Evolutionary conservation across 1,140 invertebrate species (phyloP).

Genomic region (Schlechtendalia chinensis): DNA sequence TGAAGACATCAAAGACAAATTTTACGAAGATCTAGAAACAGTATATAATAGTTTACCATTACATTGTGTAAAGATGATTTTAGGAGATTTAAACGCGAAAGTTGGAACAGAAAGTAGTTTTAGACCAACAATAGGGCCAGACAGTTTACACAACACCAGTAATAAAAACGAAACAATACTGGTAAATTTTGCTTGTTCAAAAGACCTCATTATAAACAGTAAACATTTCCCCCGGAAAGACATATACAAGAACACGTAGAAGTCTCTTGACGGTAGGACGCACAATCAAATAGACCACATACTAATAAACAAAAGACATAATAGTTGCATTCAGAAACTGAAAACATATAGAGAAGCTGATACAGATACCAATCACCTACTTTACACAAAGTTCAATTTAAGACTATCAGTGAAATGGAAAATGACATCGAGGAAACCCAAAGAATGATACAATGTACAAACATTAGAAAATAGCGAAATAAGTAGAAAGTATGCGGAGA

Average conservation of each 20-base stretch:
- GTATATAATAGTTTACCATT: no score
- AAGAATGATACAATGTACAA: constrained; percentile 13
- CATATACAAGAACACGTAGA: constrained; percentile 53
- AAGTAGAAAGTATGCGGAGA: constrained; percentile 6
- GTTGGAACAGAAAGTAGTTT: no score
- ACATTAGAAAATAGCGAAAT: constrained; percentile 16
- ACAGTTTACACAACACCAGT: constrained; percentile 53
- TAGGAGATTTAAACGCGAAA: no score
- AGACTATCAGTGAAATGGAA: constrained; percentile 24
- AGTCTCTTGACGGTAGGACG: constrained; percentile 50
- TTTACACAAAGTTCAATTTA: constrained; percentile 39
- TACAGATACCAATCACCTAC: constrained; percentile 50
- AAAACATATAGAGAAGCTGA: constrained; percentile 53
- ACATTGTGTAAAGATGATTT: no score
- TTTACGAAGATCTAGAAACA: no score
- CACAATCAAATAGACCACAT: constrained; percentile 52
- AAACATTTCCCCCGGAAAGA: no score
- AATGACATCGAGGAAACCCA: not conserved
- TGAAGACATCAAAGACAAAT: no score
- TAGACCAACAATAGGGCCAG: constrained; percentile 53
- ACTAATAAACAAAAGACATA: no score
- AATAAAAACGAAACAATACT: constrained; percentile 52
- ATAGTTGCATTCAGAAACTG: no score
- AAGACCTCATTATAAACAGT: constrained; percentile 51
- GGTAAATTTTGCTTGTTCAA: constrained; percentile 50